Conservation (phyloP, 1,140 invertebrate species). For the Drosophila athabasca region DNA sequence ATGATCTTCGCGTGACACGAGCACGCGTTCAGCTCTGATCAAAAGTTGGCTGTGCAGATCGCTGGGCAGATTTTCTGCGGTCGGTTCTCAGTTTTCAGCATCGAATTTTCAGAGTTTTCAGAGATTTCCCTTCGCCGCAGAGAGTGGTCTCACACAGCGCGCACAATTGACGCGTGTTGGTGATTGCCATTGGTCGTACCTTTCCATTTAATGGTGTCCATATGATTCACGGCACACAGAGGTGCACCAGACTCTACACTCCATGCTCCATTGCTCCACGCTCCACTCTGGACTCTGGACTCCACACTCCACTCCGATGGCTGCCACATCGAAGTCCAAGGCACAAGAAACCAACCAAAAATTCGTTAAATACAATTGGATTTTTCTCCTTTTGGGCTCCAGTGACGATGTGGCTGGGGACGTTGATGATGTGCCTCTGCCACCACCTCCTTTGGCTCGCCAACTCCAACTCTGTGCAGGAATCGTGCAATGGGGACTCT, state of each 20-base stretch:
- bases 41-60: conserved; percentile 13
- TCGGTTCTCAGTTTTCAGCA: conserved; percentile 13
- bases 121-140: conserved; percentile 19
- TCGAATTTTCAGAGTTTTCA: conserved; percentile 17
- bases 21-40: conserved; percentile 25
- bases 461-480: conserved; percentile 32
- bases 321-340: conserved; percentile 12
- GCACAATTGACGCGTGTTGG: conserved; percentile 78
- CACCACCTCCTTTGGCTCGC: conserved; percentile 40
- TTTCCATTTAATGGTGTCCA: conserved; percentile 82
- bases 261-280: conserved; percentile 24
- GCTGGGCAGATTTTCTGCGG: conserved; percentile 30
- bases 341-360: conserved; percentile 45
- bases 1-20: conserved; percentile 24
- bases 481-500: conserved; percentile 66
- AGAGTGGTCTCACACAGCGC: conserved; percentile 67
- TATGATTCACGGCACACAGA: conserved; percentile 71
- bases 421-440: conserved; percentile 77
- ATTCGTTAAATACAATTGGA: conserved; percentile 82
- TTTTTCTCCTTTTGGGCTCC: conserved; percentile 61
- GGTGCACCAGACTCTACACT: conserved; percentile 27
- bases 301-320: conserved; percentile 18
- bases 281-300: conserved; percentile 14
- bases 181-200: conserved; percentile 70
- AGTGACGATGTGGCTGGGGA: conserved; percentile 60